Conservation (phyloP, 2,797 vertebrate genomes). For the Acanthornis magna region DNA sequence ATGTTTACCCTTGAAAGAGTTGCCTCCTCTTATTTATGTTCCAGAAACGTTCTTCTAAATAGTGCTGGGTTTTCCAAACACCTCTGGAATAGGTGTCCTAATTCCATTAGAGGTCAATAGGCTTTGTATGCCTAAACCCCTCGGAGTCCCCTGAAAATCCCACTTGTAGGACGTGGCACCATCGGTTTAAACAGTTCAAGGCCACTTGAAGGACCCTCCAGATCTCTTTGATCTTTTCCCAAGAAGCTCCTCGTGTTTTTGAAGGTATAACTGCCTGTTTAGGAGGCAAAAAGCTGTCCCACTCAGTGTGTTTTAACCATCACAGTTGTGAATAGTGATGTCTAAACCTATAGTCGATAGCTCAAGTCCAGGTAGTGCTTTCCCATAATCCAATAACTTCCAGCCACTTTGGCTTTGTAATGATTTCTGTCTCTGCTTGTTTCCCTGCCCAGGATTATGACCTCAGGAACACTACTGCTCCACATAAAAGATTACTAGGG, state of each 20-base stretch:
- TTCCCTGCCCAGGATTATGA: constrained; percentile 44
- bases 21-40: background rate
- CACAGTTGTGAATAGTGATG: background rate
- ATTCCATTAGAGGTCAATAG: constrained; percentile 24
- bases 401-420: background rate
- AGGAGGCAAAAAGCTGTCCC: background rate
- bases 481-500: constrained; percentile 56
- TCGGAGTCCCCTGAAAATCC: background rate
- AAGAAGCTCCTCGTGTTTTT: background rate
- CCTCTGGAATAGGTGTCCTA: constrained; percentile 14
- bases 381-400: background rate
- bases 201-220: constrained; percentile 35
- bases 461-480: constrained; percentile 12
- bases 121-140: background rate
- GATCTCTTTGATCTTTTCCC: background rate
- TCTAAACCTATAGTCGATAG: background rate
- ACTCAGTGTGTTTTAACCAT: background rate
- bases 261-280: background rate
- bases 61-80: background rate
- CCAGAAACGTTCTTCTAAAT: background rate
- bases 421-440: constrained; percentile 41
- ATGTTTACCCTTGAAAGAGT: background rate
- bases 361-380: background rate
- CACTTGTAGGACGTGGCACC: background rate
- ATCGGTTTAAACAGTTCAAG: background rate